Evolutionary conservation across 2,797 vertebrate genomes (phyloP), one percentile per base, ranked within the genome.

Genomic region (Chelidonichthys spinosus): DNA sequence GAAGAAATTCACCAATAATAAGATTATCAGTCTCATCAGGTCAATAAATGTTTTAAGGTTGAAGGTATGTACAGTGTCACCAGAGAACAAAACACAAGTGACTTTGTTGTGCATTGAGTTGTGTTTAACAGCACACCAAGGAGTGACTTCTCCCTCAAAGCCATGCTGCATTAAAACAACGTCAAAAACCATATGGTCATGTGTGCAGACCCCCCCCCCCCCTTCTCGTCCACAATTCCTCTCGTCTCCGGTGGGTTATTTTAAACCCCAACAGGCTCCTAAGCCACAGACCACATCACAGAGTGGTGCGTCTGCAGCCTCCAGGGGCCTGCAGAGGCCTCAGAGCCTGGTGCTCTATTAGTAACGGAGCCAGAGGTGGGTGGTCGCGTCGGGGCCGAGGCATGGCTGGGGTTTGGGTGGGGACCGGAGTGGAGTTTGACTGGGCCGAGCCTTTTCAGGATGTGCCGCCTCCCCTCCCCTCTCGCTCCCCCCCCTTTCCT

Each of bases 221-320:
- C 77, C 63, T 68, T 35, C 54, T 71, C 84, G 80, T 80, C 81
- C 82, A 82, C 82, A 81, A 82, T 84, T 88, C 90, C 89, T 78
- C 89, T 87, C 58, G 66, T 92, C 92, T 91, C 91, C 89, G 84
- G 87, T 89, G 90, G 89, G 90, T 91, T 93, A 92, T 92, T 94
- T 92, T 89, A 93, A 93, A 93, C 83, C 90, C 88, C 87, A 85
- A 79, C 75, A 85, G 92, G 72, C 85, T 86, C 85, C 83, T 78
- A 72, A 83, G 87, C 89, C 90, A 59, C 91, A 92, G 87, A 94
- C 92, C 92, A 93, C 93, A 92, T 93, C 92, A 93, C 89, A 93
- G 75, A 72, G 85, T 71, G 89, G 88, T 71, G 63, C 65, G 76
- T 80, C 82, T 82, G 83, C 75, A 88, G 87, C 84, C 89, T 89